Base-by-base conservation (phyloP, 2,888 invertebrate species). In the Nudaria mundana region DNA sequence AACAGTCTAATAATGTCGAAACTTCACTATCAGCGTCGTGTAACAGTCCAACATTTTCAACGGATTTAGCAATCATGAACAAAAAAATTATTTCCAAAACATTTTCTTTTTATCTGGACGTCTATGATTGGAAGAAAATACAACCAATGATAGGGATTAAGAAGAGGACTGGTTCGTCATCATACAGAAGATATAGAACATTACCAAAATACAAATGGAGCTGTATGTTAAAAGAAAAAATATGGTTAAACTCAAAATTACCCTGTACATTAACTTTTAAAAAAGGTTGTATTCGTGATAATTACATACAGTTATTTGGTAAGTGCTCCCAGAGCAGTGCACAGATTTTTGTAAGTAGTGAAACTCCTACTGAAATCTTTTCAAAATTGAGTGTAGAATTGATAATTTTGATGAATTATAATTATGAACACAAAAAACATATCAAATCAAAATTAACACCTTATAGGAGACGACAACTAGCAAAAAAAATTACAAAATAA, bases 201-300 rank as follows among this genome's bases (percentile, higher is more conserved):
- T 35, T 35, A 20, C 35, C 35, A 20, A 35, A 35, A 29, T 35
- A 20, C 18, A 35, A 35, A 35, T 35, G 35, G 35, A 20, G 20
- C 14, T 28, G 18, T 28, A 35, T 20, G 12, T 13, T 35, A 23
- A 28, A 28, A 28, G 28, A 35, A 28, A 34, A 35, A 20, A 35
- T 28, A 18, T 35, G 35, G 28, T 18, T 35, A 16, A 10, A 35
- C n/a, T 35, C 35, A 28, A 35, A 35, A 35, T 14, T 35, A 35
- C 28, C 28, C 7, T 35, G 35, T 35, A 34, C 34, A 34, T 22
- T 20, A 20, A 14, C 14, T 12, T 13, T 31, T 12, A 31, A 31
- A 20, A 31, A 12, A 14, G n/a, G 31, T 13, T 11, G 18, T 18
- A 18, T 18, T 18, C 5, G 18, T 18, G n/a, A n/a, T n/a, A n/a